Percentiles rank a stretch among this genome's conserved stretches.
These are phyloP conservation scores for Rousettus madagascariensis DNA, from an alignment of 2,797 vertebrate species.

Conservation along the genomic window DNA sequence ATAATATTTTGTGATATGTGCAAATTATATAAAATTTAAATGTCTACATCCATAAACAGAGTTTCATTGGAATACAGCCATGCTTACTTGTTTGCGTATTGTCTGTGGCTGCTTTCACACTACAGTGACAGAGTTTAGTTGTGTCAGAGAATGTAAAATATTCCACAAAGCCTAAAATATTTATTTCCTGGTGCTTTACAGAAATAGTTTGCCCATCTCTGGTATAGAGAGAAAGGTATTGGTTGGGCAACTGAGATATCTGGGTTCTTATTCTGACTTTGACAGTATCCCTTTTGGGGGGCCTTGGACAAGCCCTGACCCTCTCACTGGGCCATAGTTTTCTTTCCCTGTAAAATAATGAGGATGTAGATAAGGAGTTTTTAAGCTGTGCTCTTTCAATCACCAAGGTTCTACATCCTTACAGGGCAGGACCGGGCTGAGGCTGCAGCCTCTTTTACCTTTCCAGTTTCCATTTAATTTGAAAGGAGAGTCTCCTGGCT, in stretches of 20 bases:
- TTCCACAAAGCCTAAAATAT: neutral
- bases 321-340: neutral
- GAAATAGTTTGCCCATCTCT: neutral
- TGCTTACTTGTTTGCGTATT: neutral
- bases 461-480: neutral
- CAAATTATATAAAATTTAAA: neutral
- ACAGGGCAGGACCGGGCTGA: neutral
- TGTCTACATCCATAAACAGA: neutral
- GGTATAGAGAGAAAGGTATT: neutral
- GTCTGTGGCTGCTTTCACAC: neutral
- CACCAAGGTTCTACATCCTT: neutral
- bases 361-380: neutral
- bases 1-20: neutral
- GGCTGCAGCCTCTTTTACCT: neutral
- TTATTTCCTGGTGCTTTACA: neutral
- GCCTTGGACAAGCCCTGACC: neutral
- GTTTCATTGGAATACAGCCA: neutral
- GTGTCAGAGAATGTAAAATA: neutral
- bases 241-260: neutral
- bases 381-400: neutral
- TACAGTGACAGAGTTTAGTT: neutral
- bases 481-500: neutral
- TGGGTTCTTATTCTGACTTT: neutral
- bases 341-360: neutral
- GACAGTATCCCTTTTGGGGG: neutral